Percentiles rank a stretch among this genome's conserved stretches.
Conservation (phyloP, 2,888 invertebrate genomes). For the Trissoscelio sp. region DNA sequence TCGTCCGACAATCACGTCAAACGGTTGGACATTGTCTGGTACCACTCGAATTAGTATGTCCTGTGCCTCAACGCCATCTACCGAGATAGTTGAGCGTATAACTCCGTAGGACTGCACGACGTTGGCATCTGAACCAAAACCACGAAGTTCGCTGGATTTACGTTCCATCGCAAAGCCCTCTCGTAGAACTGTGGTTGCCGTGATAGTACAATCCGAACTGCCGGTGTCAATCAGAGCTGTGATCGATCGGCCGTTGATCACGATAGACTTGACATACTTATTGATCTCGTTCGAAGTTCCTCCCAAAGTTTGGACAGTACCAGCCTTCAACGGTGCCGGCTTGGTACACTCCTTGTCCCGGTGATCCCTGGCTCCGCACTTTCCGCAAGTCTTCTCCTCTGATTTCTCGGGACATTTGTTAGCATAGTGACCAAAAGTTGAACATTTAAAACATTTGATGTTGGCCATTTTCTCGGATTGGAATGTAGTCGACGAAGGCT, state of each 20-base stretch:
- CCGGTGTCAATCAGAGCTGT: constrained; percentile 65
- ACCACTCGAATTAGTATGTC: constrained; percentile 5
- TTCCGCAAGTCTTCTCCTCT: background rate
- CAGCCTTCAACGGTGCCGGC: background rate
- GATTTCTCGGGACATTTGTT: constrained; percentile 18
- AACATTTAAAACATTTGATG: constrained; percentile 20
- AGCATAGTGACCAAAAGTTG: constrained; percentile 6
- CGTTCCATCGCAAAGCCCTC: constrained; percentile 1
- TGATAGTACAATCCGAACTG: constrained; percentile 69
- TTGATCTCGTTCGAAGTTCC: background rate
- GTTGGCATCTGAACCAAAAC: background rate
- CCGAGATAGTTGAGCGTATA: background rate
- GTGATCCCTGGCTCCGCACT: constrained; percentile 15
- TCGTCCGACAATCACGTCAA: constrained; percentile 5
- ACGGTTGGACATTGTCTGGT: constrained; percentile 28
- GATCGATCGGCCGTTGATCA: background rate
- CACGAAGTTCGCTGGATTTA: background rate
- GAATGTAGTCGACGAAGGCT: no score
- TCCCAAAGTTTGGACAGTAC: background rate
- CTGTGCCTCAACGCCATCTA: constrained; percentile 10
- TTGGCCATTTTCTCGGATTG: background rate
- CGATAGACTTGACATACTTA: constrained; percentile 29
- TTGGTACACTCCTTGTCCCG: constrained; percentile 12
- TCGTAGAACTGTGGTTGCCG: constrained; percentile 50
- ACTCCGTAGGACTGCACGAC: constrained; percentile 14